Evolutionary conservation across 2,888 invertebrate genomes (phyloP).

Genomic region (Hypena proboscidalis): DNA sequence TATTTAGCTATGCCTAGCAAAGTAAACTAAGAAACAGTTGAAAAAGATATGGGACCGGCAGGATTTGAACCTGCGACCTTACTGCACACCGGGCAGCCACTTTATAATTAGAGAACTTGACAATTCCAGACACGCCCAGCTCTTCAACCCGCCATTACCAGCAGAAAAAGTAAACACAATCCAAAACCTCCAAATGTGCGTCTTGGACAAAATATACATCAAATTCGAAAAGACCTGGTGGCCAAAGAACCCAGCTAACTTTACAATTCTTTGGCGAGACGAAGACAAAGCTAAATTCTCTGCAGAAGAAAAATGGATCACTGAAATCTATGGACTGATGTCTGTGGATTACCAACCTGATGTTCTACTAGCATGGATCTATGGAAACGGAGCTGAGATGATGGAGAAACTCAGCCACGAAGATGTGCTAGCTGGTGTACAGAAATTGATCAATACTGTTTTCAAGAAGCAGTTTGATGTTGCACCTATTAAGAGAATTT

Average conservation of each 20-base stretch:
- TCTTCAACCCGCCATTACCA: conserved; percentile 87
- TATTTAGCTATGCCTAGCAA: no score
- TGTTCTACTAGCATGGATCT: conserved; percentile 88
- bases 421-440: conserved; percentile 82
- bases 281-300: conserved; percentile 79
- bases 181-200: conserved; percentile 86
- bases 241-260: conserved; percentile 75
- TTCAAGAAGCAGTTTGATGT: conserved; percentile 79
- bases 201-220: conserved; percentile 89
- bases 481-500: conserved; percentile 77
- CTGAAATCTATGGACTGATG: conserved; percentile 86
- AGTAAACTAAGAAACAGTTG: no score
- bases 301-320: conserved; percentile 83
- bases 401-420: conserved; percentile 86
- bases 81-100: no score
- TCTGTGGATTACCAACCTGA: conserved; percentile 86
- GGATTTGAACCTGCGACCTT: no score
- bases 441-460: conserved; percentile 82
- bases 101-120: no score
- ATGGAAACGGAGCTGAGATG: conserved; percentile 85
- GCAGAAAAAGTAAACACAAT: conserved; percentile 83
- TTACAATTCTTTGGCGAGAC: conserved; percentile 85
- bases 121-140: conserved; percentile 64
- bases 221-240: conserved; percentile 89
- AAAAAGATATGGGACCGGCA: no score